Evolutionary conservation across 2,113 vertebrate species (phyloP), one percentile per base, ranked within the genome.

Genomic region (Anguilla japonica): DNA sequence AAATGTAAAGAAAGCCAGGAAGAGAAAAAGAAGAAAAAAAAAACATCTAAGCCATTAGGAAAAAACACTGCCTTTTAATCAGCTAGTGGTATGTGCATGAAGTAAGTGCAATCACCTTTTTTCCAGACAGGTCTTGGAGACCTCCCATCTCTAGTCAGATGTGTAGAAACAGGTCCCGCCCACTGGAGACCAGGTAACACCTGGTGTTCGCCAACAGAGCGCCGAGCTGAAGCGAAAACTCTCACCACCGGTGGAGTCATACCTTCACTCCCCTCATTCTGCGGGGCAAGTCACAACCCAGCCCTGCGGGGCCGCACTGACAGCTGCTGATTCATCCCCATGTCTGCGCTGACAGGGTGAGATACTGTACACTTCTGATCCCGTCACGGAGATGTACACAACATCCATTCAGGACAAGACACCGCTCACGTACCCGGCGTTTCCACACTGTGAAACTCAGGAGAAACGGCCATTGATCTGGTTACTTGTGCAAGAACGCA

Each of bases 311-410:
- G 41, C 22, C 22, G 56, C 40, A 1, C 56, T 79, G 84, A 85
- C 6, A 2, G 46, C 26, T 78, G 84, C 71, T 57, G 84, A 85
- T 29, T 85, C 84, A 85, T 14, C 16, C 71, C 29, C 75, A 34
- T 56, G 39, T 79, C 14, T 29, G 84, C 46, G 1, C 29, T 81
- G 18, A 7, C n/a, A 41, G 41, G 46, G 83, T 26, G 22, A 71
- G 63, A 20, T 29, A 75, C 26, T 40, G 67, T 26, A 41, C 2
- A 20, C n/a, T 13, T 1, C 85, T 20, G 18, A 16, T 34, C 56
- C 46, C 57, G 57, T 39, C 79, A 50, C 0, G 34, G 41, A 29
- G 14, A 43, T 39, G n/a, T 39, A 29, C 14, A 0, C 50, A 26
- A 50, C 56, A 2, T 63, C n/a, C 78, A 8, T 80, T 50, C 29